Evolutionary conservation across 2,797 vertebrate species (phyloP).

Genomic region (Myotis daubentonii): DNA sequence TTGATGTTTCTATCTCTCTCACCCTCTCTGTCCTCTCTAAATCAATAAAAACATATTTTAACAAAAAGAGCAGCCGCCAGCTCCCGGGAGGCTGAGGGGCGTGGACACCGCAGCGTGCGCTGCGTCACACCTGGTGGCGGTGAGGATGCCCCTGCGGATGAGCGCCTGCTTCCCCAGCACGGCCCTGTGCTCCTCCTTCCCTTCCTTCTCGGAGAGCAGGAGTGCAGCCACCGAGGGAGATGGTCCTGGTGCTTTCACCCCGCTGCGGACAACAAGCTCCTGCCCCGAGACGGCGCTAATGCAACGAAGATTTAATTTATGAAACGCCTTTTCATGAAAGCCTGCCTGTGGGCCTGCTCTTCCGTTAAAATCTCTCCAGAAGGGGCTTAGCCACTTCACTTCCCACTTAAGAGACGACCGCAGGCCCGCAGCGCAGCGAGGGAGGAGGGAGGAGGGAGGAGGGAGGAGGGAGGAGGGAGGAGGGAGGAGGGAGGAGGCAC

Average conservation of each 20-base stretch:
- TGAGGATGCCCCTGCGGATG: neutral
- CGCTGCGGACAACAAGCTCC: neutral
- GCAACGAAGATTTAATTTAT: neutral
- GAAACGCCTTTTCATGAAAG: slow-evolving; percentile 14
- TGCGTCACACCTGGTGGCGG: neutral
- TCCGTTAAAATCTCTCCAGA: neutral
- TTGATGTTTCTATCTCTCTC: too few relatives aligned
- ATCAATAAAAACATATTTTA: too few relatives aligned
- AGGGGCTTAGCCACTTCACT: neutral
- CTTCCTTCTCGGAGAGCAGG: neutral
- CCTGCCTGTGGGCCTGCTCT: neutral
- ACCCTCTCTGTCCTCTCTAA: too few relatives aligned
- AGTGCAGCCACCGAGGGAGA: neutral
- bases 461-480: too few relatives aligned
- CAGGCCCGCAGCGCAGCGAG: neutral
- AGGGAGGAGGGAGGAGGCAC: too few relatives aligned
- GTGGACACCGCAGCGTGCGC: accelerated
- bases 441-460: too few relatives aligned
- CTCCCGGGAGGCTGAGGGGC: neutral
- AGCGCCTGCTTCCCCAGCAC: neutral
- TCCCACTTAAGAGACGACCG: neutral
- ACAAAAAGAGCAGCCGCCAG: neutral
- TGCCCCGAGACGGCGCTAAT: neutral
- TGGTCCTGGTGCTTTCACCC: neutral
- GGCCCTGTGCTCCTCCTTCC: neutral